A percentile compares a stretch with the other conserved stretches of the same genome.
Conservation (phyloP, 2,113 vertebrate genomes). For the Rallus limicola region DNA sequence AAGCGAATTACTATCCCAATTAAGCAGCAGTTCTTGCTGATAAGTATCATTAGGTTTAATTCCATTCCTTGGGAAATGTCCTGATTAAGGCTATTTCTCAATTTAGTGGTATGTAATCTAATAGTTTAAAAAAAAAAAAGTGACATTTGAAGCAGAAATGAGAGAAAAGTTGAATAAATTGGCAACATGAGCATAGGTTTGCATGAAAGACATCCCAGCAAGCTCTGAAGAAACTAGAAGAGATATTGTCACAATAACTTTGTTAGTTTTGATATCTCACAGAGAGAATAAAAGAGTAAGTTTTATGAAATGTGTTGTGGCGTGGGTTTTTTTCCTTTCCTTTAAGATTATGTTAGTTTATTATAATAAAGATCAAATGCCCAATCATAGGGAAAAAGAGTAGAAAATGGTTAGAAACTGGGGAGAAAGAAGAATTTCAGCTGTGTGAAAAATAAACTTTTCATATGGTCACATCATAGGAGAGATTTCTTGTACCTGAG, state of each 20-base stretch:
- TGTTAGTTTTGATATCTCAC: neutral
- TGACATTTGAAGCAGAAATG: neutral
- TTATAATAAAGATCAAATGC: neutral
- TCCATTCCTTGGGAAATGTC: slow-evolving; percentile 57
- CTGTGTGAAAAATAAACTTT: neutral
- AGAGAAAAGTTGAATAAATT: neutral
- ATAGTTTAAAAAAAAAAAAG: neutral
- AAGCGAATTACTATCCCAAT: slow-evolving; percentile 64
- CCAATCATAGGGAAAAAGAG: neutral
- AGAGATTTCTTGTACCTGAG: neutral
- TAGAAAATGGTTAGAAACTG: neutral
- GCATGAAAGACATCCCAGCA: neutral
- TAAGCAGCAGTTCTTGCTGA: slow-evolving; percentile 58
- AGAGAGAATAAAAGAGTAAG: neutral
- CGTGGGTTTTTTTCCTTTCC: neutral
- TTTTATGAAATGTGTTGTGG: neutral
- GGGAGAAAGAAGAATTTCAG: neutral
- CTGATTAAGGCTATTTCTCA: slow-evolving; percentile 49
- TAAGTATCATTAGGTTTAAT: slow-evolving; percentile 70
- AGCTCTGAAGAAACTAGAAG: neutral
- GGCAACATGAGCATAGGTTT: neutral
- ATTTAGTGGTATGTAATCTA: slow-evolving; percentile 19
- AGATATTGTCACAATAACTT: neutral
- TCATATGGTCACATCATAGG: neutral
- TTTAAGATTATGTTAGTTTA: neutral